Evolutionary conservation across 2,888 invertebrate species (phyloP), one percentile per base, ranked within the genome.

Genomic region (Parthenolecanium corni): DNA sequence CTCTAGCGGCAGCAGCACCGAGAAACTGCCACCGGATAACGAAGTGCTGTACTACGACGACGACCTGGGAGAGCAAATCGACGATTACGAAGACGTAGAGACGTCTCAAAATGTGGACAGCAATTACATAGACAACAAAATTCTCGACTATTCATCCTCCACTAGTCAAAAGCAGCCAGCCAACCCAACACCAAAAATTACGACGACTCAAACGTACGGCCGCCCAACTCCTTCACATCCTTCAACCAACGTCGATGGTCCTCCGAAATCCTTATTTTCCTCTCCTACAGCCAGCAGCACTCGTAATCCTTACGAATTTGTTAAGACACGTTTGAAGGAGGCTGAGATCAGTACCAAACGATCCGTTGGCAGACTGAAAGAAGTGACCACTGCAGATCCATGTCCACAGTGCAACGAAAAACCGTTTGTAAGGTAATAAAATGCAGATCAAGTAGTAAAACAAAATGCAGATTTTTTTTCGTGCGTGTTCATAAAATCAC

Each of bases 361-460:
- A 49, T 49, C 36, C 61, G 51, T 9, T 9, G 31, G 9, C 31
- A 31, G 31, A 31, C 31, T 31, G 31, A 31, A 31, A 31, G 31
- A 61, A 61, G 51, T 49, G 12, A 36, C 61, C 38, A 47, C 31
- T 38, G 23, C 51, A 18, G 46, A 62, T 53, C 46, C 47, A 25
- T 53, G 53, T 63, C 63, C 53, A 65, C 65, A 68, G 65, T 69
- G 69, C 68, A 67, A 67, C 65, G 68, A 69, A 66, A 68, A 68
- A 68, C 68, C 67, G 62, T 64, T 66, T 63, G 58, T 66, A 63
- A 69, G 69, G 69, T 69, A 31, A 31, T 31, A 31, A 31, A 31
- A 69, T 65, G 69, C 61, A 65, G 64, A 64, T 65, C 62, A 38
- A 49, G 31, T 31, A 9, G 31, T 31, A 31, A 31, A 31, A 31